Conservation (phyloP, 1,140 invertebrate genomes). For the Zophobas morio region DNA sequence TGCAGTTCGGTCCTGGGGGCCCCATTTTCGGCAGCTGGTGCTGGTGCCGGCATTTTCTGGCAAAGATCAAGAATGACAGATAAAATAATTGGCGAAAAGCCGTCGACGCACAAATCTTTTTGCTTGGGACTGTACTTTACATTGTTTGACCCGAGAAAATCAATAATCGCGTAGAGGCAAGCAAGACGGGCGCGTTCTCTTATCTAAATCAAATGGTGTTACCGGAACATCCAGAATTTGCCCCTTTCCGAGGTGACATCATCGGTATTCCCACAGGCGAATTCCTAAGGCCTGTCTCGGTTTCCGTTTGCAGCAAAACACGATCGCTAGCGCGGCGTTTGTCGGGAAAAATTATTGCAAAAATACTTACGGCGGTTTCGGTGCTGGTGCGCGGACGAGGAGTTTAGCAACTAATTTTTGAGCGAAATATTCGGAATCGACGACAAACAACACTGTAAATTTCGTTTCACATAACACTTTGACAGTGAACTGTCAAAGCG, state of each 20-base stretch:
- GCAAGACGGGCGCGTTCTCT: conserved; percentile 50
- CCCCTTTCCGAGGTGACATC: neutral
- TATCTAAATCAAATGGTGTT: conserved; percentile 1
- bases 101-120: conserved; percentile 43
- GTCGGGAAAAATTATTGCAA: neutral
- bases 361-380: conserved; percentile 16
- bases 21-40: conserved; percentile 75
- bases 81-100: conserved; percentile 8
- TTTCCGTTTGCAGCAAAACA: conserved; percentile 18
- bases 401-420: neutral
- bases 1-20: conserved; percentile 90
- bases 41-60: conserved; percentile 73
- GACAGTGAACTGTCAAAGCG: conserved; percentile 37
- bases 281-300: neutral
- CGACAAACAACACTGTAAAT: conserved; percentile 22
- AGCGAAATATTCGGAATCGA: neutral
- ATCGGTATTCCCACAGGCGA: neutral
- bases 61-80: conserved; percentile 21
- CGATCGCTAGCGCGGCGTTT: neutral
- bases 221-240: neutral
- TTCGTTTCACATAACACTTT: conserved; percentile 43
- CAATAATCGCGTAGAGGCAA: conserved; percentile 51
- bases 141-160: conserved; percentile 52
- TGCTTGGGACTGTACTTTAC: conserved; percentile 45
- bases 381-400: neutral